phyloP scores from a whole-genome alignment of 2,797 vertebrate species.

The Xenops minutus region DNA sequence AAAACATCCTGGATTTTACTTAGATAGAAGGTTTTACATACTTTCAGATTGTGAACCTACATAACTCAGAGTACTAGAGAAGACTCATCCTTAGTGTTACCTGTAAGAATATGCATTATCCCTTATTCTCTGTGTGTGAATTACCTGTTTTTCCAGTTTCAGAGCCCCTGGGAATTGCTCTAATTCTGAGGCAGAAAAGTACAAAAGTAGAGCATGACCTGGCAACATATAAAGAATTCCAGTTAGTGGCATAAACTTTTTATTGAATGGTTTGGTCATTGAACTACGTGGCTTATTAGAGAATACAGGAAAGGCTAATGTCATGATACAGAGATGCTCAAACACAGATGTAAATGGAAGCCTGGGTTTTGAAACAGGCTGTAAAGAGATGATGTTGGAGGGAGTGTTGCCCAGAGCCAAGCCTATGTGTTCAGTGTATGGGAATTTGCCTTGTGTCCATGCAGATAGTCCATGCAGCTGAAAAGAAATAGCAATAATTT shows the following conservation, averaged over 20 bases:
- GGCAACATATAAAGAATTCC: not conserved
- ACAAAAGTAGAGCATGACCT: not conserved
- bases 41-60: not conserved
- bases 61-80: not conserved
- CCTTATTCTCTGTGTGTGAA: not conserved
- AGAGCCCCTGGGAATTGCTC: not conserved
- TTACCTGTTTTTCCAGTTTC: not conserved
- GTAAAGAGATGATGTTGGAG: not conserved
- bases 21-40: not conserved
- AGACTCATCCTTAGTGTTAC: fast-evolving
- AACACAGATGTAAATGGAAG: not conserved
- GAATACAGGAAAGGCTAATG: not conserved
- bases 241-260: not conserved
- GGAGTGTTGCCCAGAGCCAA: not conserved
- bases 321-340: not conserved
- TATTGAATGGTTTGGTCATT: not conserved
- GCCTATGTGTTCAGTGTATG: not conserved
- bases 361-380: not conserved
- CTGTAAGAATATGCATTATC: not conserved
- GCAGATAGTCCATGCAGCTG: not conserved
- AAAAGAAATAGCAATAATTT: not conserved
- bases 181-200: not conserved
- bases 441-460: not conserved
- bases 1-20: not conserved
- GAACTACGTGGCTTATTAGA: not conserved